Percentiles rank a stretch among this genome's conserved stretches.
These are phyloP conservation scores for Spongia lamella DNA, from an alignment of 37 sponge, comb jelly and placozoan species.

Conservation along the genomic window DNA sequence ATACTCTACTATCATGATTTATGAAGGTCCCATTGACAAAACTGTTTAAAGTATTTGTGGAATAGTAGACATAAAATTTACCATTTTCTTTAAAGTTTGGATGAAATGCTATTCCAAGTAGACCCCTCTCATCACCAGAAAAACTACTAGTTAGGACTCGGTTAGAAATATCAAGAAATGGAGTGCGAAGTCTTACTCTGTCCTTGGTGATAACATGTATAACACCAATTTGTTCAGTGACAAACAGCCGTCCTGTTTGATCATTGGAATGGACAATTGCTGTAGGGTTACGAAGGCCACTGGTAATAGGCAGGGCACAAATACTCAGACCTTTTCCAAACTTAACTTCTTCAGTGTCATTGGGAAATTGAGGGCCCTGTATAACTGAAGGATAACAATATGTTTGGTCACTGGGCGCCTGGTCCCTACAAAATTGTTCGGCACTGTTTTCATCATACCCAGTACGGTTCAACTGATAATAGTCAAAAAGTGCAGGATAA, in stretches of 20 bases:
- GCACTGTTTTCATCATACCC: conserved; percentile 11
- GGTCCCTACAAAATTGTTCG: conserved; percentile 37
- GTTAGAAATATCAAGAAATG: conserved; percentile 57
- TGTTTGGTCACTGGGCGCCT: conserved; percentile 13
- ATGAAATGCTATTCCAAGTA: conserved; percentile 79
- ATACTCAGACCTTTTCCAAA: conserved; percentile 48
- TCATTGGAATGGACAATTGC: conserved; percentile 53
- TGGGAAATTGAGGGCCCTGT: conserved; percentile 35
- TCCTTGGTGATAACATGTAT: conserved; percentile 33
- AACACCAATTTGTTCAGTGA: conserved; percentile 68
- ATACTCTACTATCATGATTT: conserved; percentile 50
- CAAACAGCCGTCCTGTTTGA: conserved; percentile 59
- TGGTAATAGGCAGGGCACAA: conserved; percentile 53
- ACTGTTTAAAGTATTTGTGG: too few relatives aligned
- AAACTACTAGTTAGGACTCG: conserved; percentile 20
- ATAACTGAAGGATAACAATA: conserved; percentile 76
- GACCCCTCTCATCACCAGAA: conserved; percentile 71
- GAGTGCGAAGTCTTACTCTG: conserved; percentile 35
- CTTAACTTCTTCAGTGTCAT: background rate
- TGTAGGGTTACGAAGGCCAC: conserved; percentile 60
- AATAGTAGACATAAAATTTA: conserved; percentile 61
- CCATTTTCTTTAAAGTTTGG: conserved; percentile 59
- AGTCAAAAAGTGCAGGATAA: conserved; percentile 14
- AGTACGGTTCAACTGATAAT: conserved; percentile 15
- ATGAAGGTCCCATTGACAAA: background rate